Base-by-base conservation (phyloP, 2,888 invertebrate species). In the Panorpa germanica region DNA sequence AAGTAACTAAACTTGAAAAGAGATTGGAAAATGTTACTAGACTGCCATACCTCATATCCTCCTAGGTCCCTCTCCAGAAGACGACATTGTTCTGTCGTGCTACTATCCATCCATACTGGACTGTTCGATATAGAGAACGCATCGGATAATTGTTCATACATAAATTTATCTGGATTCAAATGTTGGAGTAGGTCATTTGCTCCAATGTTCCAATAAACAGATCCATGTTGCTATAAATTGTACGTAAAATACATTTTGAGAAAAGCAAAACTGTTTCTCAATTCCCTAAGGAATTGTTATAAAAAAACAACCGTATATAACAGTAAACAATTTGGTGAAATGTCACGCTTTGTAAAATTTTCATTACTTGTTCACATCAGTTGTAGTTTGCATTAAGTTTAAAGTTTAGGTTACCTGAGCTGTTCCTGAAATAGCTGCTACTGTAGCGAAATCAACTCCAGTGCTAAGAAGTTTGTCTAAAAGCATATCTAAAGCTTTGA, bases 81-180 rank as follows among this genome's bases (percentile, higher is more conserved):
- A 35, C 59, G 56, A 48, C 90, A 90, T 45, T 86, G 73, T 21
- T 59, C 54, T 1, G 63, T 63, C 3, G 62, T 39, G 72, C 88
- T 86, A 39, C 80, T 77, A 52, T 96, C 95, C 88, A 93, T 88
- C 96, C 96, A 96, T 10, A 93, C 73, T 0, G 96, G 95, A 7
- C 88, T 82, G 38, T 81, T 69, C 2, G 61, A 52, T 1, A 82
- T 49, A 9, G 82, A 71, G 52, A 96, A 96, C 6, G 69, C 67
- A 1, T 75, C 71, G 28, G 67, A 64, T 21, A 95, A 56, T 55
- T 93, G 88, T 13, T 78, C 70, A 56, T 85, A 80, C 6, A 93
- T 53, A 50, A 82, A 81, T 43, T 73, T 70, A 6, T 69, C 66
- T 0, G 82, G 59, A 30, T 81, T 65, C 15, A 93, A 56, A 25